Evolutionary conservation across 2,113 vertebrate species (phyloP).

Genomic region (Hassar affinis): DNA sequence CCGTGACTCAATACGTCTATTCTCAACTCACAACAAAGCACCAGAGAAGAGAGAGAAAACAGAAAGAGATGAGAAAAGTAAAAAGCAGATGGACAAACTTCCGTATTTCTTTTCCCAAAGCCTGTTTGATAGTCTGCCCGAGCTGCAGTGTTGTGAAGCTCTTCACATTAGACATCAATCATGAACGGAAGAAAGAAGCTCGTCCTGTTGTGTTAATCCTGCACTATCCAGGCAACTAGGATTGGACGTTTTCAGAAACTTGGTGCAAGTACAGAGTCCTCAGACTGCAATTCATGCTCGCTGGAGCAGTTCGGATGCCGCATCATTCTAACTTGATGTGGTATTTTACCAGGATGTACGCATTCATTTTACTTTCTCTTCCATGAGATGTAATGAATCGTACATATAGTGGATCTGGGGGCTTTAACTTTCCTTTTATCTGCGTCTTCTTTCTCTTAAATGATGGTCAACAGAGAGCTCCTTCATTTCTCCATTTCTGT

Average conservation of each 20-base stretch:
- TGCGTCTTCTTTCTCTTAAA: background rate
- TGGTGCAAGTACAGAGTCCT: background rate
- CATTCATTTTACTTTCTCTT: background rate
- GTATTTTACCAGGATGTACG: background rate
- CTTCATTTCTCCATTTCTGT: background rate
- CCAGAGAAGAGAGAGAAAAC: slow-evolving; percentile 20
- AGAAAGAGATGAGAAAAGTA: slow-evolving; percentile 1
- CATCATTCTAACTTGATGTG: background rate
- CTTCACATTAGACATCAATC: slow-evolving; percentile 1
- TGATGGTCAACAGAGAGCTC: background rate
- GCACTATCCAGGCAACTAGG: background rate
- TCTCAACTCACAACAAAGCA: slow-evolving; percentile 19
- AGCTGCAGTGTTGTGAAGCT: background rate
- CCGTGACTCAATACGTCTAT: background rate
- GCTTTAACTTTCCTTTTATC: background rate
- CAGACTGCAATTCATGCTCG: background rate
- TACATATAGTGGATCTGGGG: background rate
- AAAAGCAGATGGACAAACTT: slow-evolving; percentile 8
- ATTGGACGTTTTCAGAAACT: background rate
- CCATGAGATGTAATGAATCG: background rate
- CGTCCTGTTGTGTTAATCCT: background rate
- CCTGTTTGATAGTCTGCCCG: slow-evolving; percentile 5
- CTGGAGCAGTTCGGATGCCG: background rate
- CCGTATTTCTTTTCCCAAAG: slow-evolving; percentile 8
- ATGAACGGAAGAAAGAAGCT: slow-evolving; percentile 8